phyloP scores from a whole-genome alignment of 2,888 invertebrate species.

The Lampropteryx suffumata region DNA sequence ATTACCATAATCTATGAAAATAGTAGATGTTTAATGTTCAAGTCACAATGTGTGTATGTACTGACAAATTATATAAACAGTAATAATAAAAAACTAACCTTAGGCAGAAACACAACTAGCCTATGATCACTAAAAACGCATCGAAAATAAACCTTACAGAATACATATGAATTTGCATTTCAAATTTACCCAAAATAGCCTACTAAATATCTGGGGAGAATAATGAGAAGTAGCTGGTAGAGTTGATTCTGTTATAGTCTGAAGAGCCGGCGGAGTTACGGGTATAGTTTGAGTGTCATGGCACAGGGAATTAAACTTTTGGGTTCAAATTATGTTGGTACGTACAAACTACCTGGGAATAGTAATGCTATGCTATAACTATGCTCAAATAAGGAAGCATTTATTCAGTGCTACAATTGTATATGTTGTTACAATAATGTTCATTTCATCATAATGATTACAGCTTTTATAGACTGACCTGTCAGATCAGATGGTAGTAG shows the following conservation, averaged over 20 bases:
- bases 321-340: constrained; percentile 13
- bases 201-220: constrained; percentile 4
- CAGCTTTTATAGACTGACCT: too few relatives aligned
- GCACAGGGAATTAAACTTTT: constrained; percentile 23
- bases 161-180: background rate
- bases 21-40: too few relatives aligned
- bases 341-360: constrained; percentile 2
- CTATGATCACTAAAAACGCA: too few relatives aligned
- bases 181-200: background rate
- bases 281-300: constrained; percentile 17
- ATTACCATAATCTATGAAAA: too few relatives aligned
- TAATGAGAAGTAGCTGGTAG: background rate
- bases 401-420: background rate
- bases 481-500: too few relatives aligned
- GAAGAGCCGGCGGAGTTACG: constrained; percentile 4
- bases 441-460: too few relatives aligned
- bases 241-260: constrained; percentile 15
- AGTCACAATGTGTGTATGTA: too few relatives aligned
- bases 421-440: too few relatives aligned
- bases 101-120: too few relatives aligned
- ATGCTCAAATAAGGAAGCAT: background rate
- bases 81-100: too few relatives aligned
- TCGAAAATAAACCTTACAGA: too few relatives aligned
- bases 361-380: background rate
- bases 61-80: too few relatives aligned